These are phyloP conservation scores for Aphodius sticticus DNA, from an alignment of 2,888 invertebrate genomes.

Conservation along the genomic window DNA sequence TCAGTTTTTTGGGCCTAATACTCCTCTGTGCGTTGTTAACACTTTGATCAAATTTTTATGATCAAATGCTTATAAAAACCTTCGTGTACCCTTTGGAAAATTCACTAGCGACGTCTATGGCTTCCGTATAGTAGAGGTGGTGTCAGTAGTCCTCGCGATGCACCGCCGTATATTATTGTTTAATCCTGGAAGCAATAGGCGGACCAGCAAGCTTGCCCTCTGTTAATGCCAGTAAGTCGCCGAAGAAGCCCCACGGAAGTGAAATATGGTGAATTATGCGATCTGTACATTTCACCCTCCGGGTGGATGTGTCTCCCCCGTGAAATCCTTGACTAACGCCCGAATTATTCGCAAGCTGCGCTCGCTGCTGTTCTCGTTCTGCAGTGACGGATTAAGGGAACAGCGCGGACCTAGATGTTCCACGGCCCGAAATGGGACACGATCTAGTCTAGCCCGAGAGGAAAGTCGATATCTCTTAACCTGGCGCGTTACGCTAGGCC, in stretches of 20 bases:
- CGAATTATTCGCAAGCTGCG: neutral
- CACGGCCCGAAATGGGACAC: neutral
- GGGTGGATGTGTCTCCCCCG: neutral
- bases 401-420: neutral
- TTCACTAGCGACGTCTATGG: no score
- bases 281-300: slow-evolving; percentile 4
- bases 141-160: no score
- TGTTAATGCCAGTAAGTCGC: neutral
- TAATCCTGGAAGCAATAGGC: neutral
- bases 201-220: neutral
- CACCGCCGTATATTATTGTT: neutral
- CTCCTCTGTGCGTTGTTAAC: no score
- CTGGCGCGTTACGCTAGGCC: neutral
- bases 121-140: no score
- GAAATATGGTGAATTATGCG: neutral
- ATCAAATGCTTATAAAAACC: no score
- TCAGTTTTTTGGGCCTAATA: no score
- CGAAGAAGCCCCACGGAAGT: neutral
- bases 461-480: slow-evolving; percentile 4
- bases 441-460: neutral
- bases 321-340: slow-evolving; percentile 4
- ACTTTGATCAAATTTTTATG: no score
- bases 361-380: neutral
- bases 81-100: no score
- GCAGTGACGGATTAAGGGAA: slow-evolving; percentile 4